A percentile compares a stretch with the other conserved stretches of the same genome.
Conservation (phyloP, 2,113 vertebrate species). For the Pygoscelis antarcticus region DNA sequence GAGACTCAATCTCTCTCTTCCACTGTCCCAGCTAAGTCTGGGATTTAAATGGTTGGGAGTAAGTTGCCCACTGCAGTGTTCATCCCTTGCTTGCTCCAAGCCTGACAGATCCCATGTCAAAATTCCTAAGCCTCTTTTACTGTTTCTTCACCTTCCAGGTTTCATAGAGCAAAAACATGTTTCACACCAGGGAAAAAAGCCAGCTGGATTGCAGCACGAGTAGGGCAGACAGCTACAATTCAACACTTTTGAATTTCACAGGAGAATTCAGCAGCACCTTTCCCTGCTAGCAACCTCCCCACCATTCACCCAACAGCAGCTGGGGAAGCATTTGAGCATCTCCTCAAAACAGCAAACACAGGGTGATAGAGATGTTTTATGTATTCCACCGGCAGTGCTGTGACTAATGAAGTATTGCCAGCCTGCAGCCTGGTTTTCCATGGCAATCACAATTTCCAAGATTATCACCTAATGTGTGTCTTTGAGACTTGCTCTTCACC, state of each 20-base stretch:
- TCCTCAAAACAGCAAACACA: neutral
- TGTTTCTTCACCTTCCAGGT: neutral
- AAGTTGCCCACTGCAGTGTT: neutral
- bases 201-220: rapidly evolving
- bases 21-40: neutral
- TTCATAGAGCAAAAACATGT: neutral
- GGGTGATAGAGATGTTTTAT: neutral
- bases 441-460: neutral
- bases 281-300: neutral
- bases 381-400: neutral
- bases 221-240: neutral
- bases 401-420: neutral
- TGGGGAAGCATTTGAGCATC: neutral
- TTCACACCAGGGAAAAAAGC: neutral
- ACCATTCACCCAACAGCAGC: neutral
- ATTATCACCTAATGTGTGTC: neutral
- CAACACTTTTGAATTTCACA: neutral
- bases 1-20: neutral
- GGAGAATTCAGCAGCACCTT: neutral
- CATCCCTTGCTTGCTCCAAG: neutral
- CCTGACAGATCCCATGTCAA: neutral
- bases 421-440: neutral
- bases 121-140: neutral
- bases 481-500: neutral
- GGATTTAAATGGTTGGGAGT: neutral